phyloP scores from a whole-genome alignment of 2,797 vertebrate species.

The Podargus strigoides region DNA sequence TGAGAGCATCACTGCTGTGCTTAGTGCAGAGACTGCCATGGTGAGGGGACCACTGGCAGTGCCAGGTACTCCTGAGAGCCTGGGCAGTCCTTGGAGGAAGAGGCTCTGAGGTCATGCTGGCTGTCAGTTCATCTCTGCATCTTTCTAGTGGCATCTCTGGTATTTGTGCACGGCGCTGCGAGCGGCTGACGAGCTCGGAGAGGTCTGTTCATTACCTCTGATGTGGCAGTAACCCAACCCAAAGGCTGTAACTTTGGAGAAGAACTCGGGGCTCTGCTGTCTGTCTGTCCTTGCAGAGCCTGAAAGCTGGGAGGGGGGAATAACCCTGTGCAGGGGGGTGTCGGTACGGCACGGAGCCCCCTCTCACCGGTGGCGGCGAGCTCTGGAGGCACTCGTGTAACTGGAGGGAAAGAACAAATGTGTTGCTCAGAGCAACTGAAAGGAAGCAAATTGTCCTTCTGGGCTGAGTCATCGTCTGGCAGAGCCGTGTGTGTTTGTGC shows the following conservation, averaged over 20 bases:
- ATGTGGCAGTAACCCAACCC: not conserved
- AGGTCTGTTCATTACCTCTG: not conserved
- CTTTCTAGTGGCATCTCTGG: not conserved
- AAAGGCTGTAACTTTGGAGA: not conserved
- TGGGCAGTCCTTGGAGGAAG: not conserved
- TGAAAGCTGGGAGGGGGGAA: accelerated
- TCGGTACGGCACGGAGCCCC: accelerated
- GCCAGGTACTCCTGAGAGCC: not conserved
- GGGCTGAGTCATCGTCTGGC: slow-evolving; percentile 43
- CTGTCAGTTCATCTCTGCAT: accelerated
- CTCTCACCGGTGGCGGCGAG: accelerated
- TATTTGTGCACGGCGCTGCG: accelerated
- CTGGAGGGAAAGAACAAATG: not conserved
- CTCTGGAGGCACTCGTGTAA: not conserved
- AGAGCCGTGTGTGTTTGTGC: not conserved
- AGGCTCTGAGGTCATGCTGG: not conserved
- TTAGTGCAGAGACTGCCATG: accelerated
- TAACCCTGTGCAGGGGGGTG: accelerated
- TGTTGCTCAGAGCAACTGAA: slow-evolving; percentile 13
- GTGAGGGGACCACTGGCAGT: not conserved
- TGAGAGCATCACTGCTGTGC: not conserved
- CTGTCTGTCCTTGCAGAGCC: not conserved
- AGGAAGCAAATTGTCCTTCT: not conserved
- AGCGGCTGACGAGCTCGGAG: not conserved
- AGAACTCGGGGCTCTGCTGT: accelerated